Evolutionary conservation across 2,113 vertebrate species (phyloP).

Genomic region (Prolemur simus): DNA sequence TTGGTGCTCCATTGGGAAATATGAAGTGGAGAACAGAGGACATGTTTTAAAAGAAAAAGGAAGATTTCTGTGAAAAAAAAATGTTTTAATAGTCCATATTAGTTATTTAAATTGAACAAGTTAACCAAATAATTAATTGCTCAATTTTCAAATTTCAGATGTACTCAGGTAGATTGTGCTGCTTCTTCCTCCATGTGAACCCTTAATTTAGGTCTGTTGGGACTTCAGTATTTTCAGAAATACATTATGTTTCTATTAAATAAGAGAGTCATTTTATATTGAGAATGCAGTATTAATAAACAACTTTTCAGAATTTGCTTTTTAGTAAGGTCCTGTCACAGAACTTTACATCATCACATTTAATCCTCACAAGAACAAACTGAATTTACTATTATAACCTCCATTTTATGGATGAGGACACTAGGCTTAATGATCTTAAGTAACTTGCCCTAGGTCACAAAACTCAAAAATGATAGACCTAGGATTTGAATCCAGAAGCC

Average conservation of each 20-base stretch:
- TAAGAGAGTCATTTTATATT: neutral
- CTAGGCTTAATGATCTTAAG: neutral
- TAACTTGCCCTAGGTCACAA: neutral
- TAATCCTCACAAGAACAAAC: neutral
- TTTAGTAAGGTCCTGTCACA: neutral
- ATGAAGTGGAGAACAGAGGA: neutral
- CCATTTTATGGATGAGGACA: neutral
- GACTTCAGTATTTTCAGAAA: neutral
- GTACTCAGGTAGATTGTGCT: neutral
- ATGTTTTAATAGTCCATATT: neutral
- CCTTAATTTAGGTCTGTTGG: neutral
- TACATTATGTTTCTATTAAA: neutral
- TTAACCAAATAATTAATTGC: constrained; percentile 20
- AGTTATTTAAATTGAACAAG: constrained; percentile 23
- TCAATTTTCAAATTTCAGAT: constrained; percentile 28
- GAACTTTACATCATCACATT: neutral
- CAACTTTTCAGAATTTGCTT: neutral
- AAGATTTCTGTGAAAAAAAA: neutral
- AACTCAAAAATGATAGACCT: neutral
- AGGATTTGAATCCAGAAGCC: neutral
- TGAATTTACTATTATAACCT: neutral
- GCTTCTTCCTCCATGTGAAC: neutral
- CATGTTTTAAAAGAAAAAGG: neutral
- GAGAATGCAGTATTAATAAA: neutral
- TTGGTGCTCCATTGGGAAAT: neutral